Evolutionary conservation across 2,888 invertebrate genomes (phyloP).

Genomic region (Zaprionus obscuricornis): DNA sequence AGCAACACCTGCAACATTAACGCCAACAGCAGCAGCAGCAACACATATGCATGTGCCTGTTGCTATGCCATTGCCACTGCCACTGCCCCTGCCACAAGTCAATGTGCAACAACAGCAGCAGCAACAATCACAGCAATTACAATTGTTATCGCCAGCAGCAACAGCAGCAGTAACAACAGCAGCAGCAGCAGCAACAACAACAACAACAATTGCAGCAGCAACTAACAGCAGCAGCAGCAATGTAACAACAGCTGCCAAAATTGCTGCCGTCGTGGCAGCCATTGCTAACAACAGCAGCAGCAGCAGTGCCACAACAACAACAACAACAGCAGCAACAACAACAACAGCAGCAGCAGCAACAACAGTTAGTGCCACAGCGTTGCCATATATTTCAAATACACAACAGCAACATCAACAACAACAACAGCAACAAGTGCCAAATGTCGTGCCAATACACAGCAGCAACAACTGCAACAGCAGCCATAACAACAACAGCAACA

Average conservation of each 20-base stretch:
- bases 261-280: slow-evolving; percentile 72
- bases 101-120: slow-evolving; percentile 27
- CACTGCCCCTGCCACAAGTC: slow-evolving; percentile 11
- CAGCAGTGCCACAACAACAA: slow-evolving; percentile 47
- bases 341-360: slow-evolving; percentile 38
- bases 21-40: background rate
- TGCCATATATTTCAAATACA: slow-evolving; percentile 46
- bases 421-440: slow-evolving; percentile 65
- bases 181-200: slow-evolving; percentile 1
- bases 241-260: slow-evolving; percentile 23
- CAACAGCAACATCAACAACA: slow-evolving; percentile 45
- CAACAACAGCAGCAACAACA: slow-evolving; percentile 41
- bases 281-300: slow-evolving; percentile 57
- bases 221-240: background rate
- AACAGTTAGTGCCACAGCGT: slow-evolving; percentile 53
- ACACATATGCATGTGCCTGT: slow-evolving; percentile 5
- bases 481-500: slow-evolving; percentile 32
- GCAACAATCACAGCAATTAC: slow-evolving; percentile 14
- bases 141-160: too few species aligned
- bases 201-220: background rate
- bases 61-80: slow-evolving; percentile 11
- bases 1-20: too few species aligned
- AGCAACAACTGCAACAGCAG: slow-evolving; percentile 55
- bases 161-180: slow-evolving; percentile 27
- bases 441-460: slow-evolving; percentile 70